Conservation (phyloP, 1,140 invertebrate genomes). For the Sipha flava region DNA sequence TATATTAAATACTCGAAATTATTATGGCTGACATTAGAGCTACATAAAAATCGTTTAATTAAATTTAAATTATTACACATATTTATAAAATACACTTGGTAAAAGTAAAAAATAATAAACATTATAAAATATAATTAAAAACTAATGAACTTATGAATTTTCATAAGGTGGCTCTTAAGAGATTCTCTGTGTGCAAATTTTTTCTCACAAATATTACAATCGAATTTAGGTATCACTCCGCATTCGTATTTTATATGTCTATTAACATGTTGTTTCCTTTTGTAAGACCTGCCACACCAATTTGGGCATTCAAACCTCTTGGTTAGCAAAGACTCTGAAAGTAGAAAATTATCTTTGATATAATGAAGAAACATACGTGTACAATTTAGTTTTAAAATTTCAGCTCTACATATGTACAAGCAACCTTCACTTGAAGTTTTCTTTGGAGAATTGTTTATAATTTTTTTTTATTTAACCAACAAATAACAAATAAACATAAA, state of each 20-base stretch:
- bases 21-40: too few species aligned
- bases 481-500: too few species aligned
- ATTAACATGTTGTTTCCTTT: conserved; percentile 44
- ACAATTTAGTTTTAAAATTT: too few species aligned
- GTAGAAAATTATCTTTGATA: background rate
- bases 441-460: too few species aligned
- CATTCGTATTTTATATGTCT: conserved; percentile 40
- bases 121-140: background rate
- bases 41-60: too few species aligned
- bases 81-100: too few species aligned
- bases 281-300: conserved; percentile 13
- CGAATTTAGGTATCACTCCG: conserved; percentile 45
- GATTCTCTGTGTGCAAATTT: conserved; percentile 19
- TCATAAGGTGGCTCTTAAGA: background rate
- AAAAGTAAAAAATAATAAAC: too few species aligned
- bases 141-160: background rate
- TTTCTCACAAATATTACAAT: conserved; percentile 46
- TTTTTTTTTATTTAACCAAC: too few species aligned
- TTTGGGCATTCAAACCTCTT: conserved; percentile 1
- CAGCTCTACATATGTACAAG: too few species aligned
- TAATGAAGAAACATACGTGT: background rate
- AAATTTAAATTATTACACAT: too few species aligned
- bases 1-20: too few species aligned
- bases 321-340: background rate
- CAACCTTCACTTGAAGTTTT: too few species aligned